Base-by-base conservation (phyloP, 2,113 vertebrate genomes). In the Dipodomys spectabilis region DNA sequence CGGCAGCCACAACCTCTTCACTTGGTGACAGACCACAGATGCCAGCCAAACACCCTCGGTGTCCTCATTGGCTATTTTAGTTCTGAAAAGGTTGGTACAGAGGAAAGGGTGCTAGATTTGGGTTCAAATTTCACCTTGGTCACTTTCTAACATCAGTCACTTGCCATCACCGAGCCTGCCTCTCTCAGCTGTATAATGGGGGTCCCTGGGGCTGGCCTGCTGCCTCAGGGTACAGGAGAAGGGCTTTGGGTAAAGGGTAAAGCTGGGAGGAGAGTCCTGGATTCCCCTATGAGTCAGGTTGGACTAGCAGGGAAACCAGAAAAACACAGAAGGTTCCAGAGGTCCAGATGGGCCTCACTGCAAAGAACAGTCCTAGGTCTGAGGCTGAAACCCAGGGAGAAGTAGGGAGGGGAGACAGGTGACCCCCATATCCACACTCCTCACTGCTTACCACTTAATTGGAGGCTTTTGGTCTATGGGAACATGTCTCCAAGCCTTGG, bases 351-450 rank as follows among this genome's bases (percentile, higher is more conserved):
- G 28, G 5, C 74, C 88, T 80, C 77, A 0, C 18, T 60, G 86
- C 53, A 49, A 57, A 35, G 20, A 85, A 0, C 32, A 19, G 6
- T 11, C 39, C 49, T 19, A 13, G 27, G 6, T 67, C 27, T 19
- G 25, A 9, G 83, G 22, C 28, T 15, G 64, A 45, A 74, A 18
- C 39, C 8, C n/a, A 64, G 67, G 73, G 53, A 19, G 22, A 45
- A 0, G 28, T 39, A 7, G 5, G 45, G 79, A 19, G 39, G 39
- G 28, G 20, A 19, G 62, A n/a, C n/a, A 1, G 0, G 1, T 5
- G 18, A 69, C 68, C 6, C 44, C n/a, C 3, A 2, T 32, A 12
- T 35, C 19, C 5, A 0, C 2, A 0, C 20, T 57, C 49, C 15
- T n/a, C 8, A 23, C 53, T 75, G 5, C 5, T 2, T 2, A 25